Conservation (phyloP, 2,113 vertebrate species). For the Chrysochloris asiatica region DNA sequence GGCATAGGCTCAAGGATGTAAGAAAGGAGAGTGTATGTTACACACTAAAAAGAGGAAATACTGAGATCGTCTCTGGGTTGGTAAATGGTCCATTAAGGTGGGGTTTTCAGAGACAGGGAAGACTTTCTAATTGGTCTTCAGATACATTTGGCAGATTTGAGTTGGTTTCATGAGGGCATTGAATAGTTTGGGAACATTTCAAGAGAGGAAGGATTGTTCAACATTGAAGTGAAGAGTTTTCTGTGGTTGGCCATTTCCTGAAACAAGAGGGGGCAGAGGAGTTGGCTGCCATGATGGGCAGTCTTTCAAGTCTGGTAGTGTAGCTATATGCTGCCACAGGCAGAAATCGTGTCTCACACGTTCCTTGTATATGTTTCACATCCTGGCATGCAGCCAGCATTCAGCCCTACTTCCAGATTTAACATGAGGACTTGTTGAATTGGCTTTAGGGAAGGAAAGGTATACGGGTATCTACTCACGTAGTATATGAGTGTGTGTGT, state of each 20-base stretch:
- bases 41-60: not conserved
- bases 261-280: not conserved
- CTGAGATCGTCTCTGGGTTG: not conserved
- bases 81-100: not conserved
- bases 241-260: slow-evolving; percentile 27
- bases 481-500: not conserved
- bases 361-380: slow-evolving; percentile 13
- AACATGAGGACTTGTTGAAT: slow-evolving; percentile 54
- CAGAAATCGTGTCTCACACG: slow-evolving; percentile 69
- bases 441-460: not conserved
- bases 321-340: slow-evolving; percentile 51
- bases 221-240: not conserved
- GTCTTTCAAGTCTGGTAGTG: slow-evolving; percentile 56
- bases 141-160: not conserved
- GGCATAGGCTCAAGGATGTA: not conserved
- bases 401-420: slow-evolving; percentile 61
- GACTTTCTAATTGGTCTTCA: slow-evolving; percentile 7
- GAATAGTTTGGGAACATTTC: not conserved
- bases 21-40: not conserved
- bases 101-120: not conserved
- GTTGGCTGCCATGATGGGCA: not conserved
- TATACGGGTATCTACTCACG: not conserved
- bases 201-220: not conserved
- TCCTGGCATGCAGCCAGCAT: slow-evolving; percentile 60
- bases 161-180: not conserved